A percentile compares a stretch with the other conserved stretches of the same genome.
Evolutionary conservation across 2,888 invertebrate species (phyloP).

Genomic region (Xestia xanthographa): DNA sequence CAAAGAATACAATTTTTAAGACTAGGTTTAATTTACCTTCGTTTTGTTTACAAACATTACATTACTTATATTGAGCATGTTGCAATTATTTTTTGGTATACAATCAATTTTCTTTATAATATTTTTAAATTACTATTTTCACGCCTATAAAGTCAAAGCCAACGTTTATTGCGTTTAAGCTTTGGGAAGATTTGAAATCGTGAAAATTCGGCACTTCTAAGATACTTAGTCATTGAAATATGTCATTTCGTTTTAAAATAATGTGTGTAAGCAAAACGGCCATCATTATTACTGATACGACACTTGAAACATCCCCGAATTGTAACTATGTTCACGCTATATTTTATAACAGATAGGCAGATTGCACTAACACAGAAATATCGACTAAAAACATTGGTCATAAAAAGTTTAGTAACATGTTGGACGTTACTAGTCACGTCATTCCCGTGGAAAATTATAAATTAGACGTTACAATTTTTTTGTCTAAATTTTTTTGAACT

Average conservation of each 20-base stretch:
- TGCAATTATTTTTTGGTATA: background rate
- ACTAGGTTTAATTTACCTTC: slow-evolving; percentile 65
- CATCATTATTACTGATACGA: slow-evolving; percentile 64
- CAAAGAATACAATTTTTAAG: slow-evolving; percentile 65
- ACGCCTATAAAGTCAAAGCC: no score
- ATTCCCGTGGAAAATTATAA: slow-evolving; percentile 10
- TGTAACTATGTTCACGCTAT: slow-evolving; percentile 24
- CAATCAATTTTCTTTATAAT: background rate
- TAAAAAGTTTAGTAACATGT: background rate
- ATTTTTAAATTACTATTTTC: background rate
- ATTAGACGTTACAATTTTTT: background rate
- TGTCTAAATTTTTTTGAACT: background rate
- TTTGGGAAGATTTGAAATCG: background rate
- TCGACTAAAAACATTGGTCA: slow-evolving; percentile 18
- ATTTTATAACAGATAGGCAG: slow-evolving; percentile 1
- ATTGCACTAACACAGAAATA: background rate
- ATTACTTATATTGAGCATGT: slow-evolving; percentile 50
- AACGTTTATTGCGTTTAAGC: no score
- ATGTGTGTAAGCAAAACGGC: slow-evolving; percentile 60
- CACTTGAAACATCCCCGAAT: slow-evolving; percentile 49
- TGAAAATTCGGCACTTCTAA: background rate
- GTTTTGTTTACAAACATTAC: slow-evolving; percentile 58
- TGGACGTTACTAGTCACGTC: slow-evolving; percentile 23
- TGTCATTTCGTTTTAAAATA: slow-evolving; percentile 9
- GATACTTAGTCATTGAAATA: background rate